phyloP scores from a whole-genome alignment of 2,113 vertebrate genomes.

The Aythya baeri region DNA sequence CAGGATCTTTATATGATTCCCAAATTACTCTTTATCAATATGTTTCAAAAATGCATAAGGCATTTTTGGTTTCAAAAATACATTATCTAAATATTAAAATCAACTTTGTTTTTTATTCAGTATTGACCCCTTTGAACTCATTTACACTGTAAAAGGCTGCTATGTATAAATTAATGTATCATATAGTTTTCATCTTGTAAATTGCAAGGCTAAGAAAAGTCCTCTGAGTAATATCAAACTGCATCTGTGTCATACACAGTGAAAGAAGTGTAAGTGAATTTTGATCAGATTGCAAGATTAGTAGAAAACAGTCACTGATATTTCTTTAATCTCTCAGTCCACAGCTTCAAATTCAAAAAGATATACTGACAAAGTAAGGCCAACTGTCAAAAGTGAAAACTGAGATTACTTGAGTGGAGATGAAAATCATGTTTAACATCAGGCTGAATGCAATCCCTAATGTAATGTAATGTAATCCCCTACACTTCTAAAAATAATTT shows the following conservation, averaged over 20 bases:
- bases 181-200: not conserved
- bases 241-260: not conserved
- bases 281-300: not conserved
- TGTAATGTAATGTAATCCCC: not conserved
- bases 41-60: not conserved
- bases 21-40: not conserved
- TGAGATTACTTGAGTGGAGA: conserved; percentile 14
- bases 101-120: not conserved
- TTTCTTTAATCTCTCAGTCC: conserved; percentile 12
- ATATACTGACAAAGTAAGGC: not conserved
- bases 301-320: not conserved
- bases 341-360: not conserved
- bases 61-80: not conserved
- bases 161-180: not conserved
- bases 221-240: not conserved
- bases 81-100: not conserved
- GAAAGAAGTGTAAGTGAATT: not conserved
- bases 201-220: not conserved
- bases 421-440: not conserved
- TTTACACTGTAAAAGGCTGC: not conserved
- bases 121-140: not conserved
- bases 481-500: not conserved
- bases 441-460: conserved; percentile 2
- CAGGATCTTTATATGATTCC: not conserved
- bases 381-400: conserved; percentile 14